Conservation (phyloP, 2,113 vertebrate genomes). For the Poeciliopsis retropinna region DNA sequence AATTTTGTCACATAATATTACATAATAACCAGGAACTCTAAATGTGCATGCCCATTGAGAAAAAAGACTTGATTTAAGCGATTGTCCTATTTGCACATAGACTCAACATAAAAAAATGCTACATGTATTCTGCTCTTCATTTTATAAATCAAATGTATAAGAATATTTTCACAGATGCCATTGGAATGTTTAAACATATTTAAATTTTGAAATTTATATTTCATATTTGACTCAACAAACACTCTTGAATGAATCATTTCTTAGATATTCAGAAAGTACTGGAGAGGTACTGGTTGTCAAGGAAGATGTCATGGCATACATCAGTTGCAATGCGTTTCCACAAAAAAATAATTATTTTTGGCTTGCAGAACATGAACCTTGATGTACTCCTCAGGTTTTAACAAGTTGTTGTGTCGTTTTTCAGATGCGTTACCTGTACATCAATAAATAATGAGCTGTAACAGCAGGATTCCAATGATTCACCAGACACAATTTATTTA, state of each 20-base stretch:
- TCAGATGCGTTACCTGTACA: neutral
- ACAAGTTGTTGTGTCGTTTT: neutral
- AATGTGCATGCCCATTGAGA: neutral
- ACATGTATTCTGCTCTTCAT: too few relatives aligned
- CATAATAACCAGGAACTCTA: neutral
- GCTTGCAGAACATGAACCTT: neutral
- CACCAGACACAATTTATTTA: constrained; percentile 22
- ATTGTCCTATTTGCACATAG: neutral
- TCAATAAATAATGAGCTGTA: neutral
- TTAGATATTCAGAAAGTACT: neutral
- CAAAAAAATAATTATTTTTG: neutral
- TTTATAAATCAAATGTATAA: too few relatives aligned
- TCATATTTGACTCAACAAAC: too few relatives aligned
- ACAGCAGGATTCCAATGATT: constrained; percentile 3
- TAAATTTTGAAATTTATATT: too few relatives aligned
- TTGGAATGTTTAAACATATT: too few relatives aligned
- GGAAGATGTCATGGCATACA: neutral
- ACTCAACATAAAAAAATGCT: too few relatives aligned
- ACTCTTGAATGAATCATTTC: neutral
- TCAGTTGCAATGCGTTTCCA: neutral
- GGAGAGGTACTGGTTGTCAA: neutral
- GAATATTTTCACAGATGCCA: too few relatives aligned
- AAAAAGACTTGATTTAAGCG: neutral
- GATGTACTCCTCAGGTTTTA: neutral
- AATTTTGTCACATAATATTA: neutral